phyloP scores from a whole-genome alignment of 2,113 vertebrate genomes.

The Anhinga anhinga region DNA sequence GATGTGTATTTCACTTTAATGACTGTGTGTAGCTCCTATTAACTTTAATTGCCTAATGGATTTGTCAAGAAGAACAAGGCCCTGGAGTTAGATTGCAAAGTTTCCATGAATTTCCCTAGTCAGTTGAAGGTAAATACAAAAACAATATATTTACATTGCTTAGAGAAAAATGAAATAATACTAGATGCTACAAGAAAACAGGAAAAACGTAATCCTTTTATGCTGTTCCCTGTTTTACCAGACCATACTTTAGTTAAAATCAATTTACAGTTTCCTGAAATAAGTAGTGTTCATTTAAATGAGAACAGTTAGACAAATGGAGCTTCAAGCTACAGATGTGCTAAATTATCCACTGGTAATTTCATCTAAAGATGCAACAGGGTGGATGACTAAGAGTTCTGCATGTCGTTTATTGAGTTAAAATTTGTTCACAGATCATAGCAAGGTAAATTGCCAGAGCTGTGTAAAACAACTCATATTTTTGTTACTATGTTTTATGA shows the following conservation, averaged over 20 bases:
- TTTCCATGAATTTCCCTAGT: not conserved
- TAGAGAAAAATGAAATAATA: not conserved
- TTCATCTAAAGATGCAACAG: not conserved
- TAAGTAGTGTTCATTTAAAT: not conserved
- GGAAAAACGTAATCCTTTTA: not conserved
- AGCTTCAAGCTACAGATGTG: not conserved
- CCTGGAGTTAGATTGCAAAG: not conserved
- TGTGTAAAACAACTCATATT: not conserved
- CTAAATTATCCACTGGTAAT: not conserved
- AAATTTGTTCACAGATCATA: not conserved
- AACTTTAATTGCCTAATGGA: slow-evolving; percentile 29
- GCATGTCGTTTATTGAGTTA: not conserved
- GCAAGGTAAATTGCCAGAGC: not conserved
- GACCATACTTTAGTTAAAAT: slow-evolving; percentile 12
- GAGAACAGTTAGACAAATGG: slow-evolving; percentile 9
- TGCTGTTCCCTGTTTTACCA: not conserved
- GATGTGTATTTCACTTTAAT: slow-evolving; percentile 19
- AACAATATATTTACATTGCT: not conserved
- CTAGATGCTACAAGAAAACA: not conserved
- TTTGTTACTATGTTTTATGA: not conserved
- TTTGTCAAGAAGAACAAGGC: not conserved
- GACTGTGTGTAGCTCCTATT: not conserved
- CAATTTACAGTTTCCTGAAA: not conserved
- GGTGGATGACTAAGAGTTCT: not conserved
- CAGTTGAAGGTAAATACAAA: not conserved